These are phyloP conservation scores for Phocoena phocoena DNA, from an alignment of 2,113 vertebrate genomes.

Conservation along the genomic window DNA sequence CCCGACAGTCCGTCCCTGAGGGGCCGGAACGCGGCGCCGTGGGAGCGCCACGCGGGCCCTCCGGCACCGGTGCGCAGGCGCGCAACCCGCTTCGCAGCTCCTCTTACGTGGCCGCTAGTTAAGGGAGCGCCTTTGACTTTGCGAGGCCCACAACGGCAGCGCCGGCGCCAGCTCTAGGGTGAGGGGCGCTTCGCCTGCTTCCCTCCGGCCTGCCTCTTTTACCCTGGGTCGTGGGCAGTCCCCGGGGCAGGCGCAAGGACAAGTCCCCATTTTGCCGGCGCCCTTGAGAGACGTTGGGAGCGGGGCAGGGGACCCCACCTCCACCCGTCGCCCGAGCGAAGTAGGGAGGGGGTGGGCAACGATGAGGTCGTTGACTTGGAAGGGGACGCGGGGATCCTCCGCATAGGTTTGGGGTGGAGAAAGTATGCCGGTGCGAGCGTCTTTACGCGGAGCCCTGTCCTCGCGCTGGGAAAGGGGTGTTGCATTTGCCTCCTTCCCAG, in stretches of 20 bases:
- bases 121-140: fast-evolving
- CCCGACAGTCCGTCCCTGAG: conserved; percentile 8
- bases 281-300: neutral
- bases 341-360: fast-evolving
- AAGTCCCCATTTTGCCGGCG: fast-evolving
- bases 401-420: neutral
- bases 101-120: fast-evolving
- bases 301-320: neutral
- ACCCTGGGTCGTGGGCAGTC: fast-evolving
- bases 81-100: neutral
- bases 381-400: neutral
- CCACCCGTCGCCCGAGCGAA: fast-evolving
- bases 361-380: fast-evolving
- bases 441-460: fast-evolving
- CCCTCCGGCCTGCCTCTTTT: too few relatives aligned
- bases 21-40: neutral
- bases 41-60: fast-evolving
- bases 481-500: neutral
- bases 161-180: too few relatives aligned
- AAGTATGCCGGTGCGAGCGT: fast-evolving
- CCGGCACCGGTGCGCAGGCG: conserved; percentile 44
- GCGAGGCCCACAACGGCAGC: neutral
- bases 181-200: neutral
- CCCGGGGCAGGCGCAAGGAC: fast-evolving
- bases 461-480: fast-evolving